Evolutionary conservation across 2,797 vertebrate species (phyloP).

Genomic region (Aplochiton taeniatus): DNA sequence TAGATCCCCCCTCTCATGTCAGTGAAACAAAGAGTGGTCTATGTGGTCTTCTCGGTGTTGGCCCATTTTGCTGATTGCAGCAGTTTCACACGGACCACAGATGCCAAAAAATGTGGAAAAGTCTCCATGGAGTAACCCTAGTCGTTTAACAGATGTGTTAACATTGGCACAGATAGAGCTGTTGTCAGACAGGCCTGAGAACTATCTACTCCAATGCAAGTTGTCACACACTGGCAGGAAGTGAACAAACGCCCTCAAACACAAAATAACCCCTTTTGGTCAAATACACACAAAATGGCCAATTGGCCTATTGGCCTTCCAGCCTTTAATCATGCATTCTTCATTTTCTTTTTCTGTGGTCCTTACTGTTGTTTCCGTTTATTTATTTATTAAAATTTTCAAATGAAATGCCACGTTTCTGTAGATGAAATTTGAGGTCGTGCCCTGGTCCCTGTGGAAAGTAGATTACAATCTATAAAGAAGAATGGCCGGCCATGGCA

Average conservation of each 20-base stretch:
- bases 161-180: conserved; percentile 42
- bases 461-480: conserved; percentile 62
- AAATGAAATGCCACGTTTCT: conserved; percentile 48
- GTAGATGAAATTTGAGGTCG: conserved; percentile 51
- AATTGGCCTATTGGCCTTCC: too few relatives aligned
- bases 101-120: conserved; percentile 37
- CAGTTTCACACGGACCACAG: conserved; percentile 36
- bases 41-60: conserved; percentile 18
- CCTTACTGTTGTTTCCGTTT: conserved; percentile 50
- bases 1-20: conserved; percentile 3
- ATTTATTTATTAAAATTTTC: conserved; percentile 1
- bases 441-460: conserved; percentile 39
- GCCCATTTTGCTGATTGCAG: conserved; percentile 34
- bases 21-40: conserved; percentile 22
- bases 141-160: conserved; percentile 57
- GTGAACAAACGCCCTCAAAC: conserved; percentile 38
- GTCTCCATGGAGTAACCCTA: conserved; percentile 40
- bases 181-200: conserved; percentile 33
- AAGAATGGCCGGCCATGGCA: conserved; percentile 52
- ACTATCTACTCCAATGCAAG: conserved; percentile 32
- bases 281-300: too few relatives aligned
- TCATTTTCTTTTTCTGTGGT: conserved; percentile 33
- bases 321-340: conserved; percentile 16
- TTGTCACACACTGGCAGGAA: conserved; percentile 48
- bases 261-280: not conserved